Base-by-base conservation (phyloP, 2,113 vertebrate genomes). In the Phalacrocorax pelagicus region DNA sequence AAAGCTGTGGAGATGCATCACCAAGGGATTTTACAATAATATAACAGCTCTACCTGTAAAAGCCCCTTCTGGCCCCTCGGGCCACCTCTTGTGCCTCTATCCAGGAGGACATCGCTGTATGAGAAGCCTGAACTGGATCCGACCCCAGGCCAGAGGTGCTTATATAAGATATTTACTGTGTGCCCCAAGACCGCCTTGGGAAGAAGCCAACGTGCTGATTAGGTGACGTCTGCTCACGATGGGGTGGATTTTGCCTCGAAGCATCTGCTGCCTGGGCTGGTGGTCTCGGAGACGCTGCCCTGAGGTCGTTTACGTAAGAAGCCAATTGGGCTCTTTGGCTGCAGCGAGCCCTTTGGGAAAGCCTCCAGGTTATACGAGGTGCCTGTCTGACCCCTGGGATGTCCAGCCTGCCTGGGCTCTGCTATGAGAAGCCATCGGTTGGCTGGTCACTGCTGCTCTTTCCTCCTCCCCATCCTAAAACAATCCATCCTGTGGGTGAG, bases 121-220 rank as follows among this genome's bases (percentile, higher is more conserved):
- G 14, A 12, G 12, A 30, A 3, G 38, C 57, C 73, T 95, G 89
- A 30, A 13, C 46, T n/a, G 59, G 58, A 63, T 71, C 7, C 3
- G 11, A 69, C 77, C 82, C 42, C 47, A 15, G 63, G 86, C 63
- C 81, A 86, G 96, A 47, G 79, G 82, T 44, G 38, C 82, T 97
- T 97, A 96, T 80, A 23, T 97, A 97, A 97, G 90, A 86, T 96
- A 96, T 95, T 97, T 96, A 96, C 94, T 73, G 89, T 57, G 74
- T 81, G 73, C 70, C 97, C 93, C 94, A 95, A 71, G 86, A 92
- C 44, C 2, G 34, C 65, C 40, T 66, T 97, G 97, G 93, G 92
- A 86, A 57, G 59, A 4, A 95, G 96, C 92, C 93, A 96, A 10
- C 0, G 1, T 20, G 81, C 86, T 95, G 96, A 97, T 97, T 96